Percentiles rank a stretch among this genome's conserved stretches.
These are phyloP conservation scores for Epizoanthus scotinus DNA, from an alignment of 92 coral and sea anemone genomes.

Conservation along the genomic window DNA sequence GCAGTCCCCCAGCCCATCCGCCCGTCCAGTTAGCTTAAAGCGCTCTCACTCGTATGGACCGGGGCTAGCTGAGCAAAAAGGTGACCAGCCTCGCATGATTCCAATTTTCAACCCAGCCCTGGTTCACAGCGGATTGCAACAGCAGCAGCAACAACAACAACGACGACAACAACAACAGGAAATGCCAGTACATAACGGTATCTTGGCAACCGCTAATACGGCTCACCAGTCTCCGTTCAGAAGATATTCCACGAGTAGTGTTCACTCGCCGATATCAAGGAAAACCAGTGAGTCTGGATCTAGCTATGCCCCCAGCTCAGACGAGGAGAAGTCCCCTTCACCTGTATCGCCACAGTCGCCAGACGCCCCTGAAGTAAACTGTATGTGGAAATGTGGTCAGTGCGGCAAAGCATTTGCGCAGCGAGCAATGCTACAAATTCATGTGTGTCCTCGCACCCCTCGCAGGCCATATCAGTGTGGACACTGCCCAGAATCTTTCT, in stretches of 20 bases:
- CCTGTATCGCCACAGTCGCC: constrained; percentile 41
- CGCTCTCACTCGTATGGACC: constrained; percentile 30
- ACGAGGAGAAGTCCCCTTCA: constrained; percentile 28
- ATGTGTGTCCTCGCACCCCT: constrained; percentile 89
- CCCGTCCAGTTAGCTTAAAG: neutral
- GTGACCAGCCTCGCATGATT: constrained; percentile 22
- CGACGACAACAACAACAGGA: constrained; percentile 9
- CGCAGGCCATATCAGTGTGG: constrained; percentile 88
- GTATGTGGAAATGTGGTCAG: constrained; percentile 89
- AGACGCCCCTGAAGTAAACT: constrained; percentile 62
- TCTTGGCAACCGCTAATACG: neutral
- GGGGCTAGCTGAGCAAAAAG: neutral
- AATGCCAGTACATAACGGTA: neutral
- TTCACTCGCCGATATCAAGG: constrained; percentile 25
- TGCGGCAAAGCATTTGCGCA: constrained; percentile 92
- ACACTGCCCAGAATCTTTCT: constrained; percentile 88
- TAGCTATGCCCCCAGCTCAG: constrained; percentile 34
- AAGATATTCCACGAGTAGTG: constrained; percentile 1
- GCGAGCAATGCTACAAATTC: constrained; percentile 84
- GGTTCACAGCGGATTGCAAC: neutral
- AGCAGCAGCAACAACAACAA: constrained; percentile 5
- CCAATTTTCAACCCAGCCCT: neutral
- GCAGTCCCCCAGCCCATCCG: neutral
- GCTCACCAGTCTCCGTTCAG: constrained; percentile 15
- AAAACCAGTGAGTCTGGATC: constrained; percentile 38